phyloP scores from a whole-genome alignment of 2,888 invertebrate species.

The Diarsia brunnea region DNA sequence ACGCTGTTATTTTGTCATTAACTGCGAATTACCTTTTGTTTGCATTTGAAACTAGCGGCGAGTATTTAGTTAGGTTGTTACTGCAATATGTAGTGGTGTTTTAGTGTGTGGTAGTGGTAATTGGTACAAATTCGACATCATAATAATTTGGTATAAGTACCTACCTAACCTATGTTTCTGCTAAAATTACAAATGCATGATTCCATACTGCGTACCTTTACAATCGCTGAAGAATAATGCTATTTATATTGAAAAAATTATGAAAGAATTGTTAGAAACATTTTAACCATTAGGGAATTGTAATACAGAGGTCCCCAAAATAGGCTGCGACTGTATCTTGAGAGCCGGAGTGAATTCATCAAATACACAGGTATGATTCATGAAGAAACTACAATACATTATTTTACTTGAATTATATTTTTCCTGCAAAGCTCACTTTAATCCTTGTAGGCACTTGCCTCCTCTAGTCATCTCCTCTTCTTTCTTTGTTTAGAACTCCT shows the following conservation, averaged over 20 bases:
- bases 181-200: neutral
- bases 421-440: neutral
- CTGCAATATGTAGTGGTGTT: neutral
- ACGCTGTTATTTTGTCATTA: conserved; percentile 45
- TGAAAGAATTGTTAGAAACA: neutral
- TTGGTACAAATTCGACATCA: neutral
- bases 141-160: neutral
- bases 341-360: neutral
- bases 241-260: neutral
- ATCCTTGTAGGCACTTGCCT: neutral
- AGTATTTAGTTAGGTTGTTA: conserved; percentile 16
- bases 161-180: no score
- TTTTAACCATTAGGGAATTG: neutral
- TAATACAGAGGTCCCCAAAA: neutral
- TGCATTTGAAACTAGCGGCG: conserved; percentile 10
- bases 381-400: neutral
- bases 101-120: neutral
- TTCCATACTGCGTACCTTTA: neutral
- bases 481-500: neutral
- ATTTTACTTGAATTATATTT: neutral
- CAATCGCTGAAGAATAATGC: neutral
- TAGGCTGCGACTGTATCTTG: neutral
- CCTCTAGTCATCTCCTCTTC: neutral
- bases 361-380: neutral
- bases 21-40: conserved; percentile 26